These are phyloP conservation scores for Antigone vipio DNA, from an alignment of 2,113 vertebrate genomes.

Conservation along the genomic window DNA sequence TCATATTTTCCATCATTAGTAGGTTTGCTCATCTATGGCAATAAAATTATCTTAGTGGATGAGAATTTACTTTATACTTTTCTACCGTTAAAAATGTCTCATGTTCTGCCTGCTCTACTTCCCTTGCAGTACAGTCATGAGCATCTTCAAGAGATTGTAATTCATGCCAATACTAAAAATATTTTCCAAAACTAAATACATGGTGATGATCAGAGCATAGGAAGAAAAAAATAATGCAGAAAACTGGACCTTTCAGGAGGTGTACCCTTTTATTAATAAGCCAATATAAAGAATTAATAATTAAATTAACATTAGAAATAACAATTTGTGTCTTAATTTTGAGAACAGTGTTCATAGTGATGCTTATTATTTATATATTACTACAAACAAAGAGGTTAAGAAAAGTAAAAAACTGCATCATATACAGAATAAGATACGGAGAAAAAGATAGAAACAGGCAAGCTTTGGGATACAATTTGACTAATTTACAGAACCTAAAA, in stretches of 20 bases:
- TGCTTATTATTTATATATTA: neutral
- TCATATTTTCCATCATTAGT: neutral
- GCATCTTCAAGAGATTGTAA: neutral
- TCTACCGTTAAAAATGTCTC: neutral
- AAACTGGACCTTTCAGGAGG: neutral
- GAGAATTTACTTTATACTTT: neutral
- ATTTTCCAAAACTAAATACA: neutral
- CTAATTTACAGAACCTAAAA: constrained; percentile 5
- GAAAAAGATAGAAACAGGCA: neutral
- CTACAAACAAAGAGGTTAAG: neutral
- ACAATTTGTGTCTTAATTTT: neutral
- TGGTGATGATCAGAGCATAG: neutral
- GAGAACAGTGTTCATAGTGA: neutral
- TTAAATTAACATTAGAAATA: neutral
- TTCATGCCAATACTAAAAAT: neutral
- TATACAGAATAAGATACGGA: neutral
- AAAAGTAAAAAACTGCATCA: neutral
- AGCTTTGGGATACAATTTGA: constrained; percentile 7
- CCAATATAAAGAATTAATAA: neutral
- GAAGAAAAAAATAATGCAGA: neutral
- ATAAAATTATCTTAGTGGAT: neutral
- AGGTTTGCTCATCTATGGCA: neutral
- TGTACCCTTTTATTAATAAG: neutral
- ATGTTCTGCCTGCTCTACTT: neutral
- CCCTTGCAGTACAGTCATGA: neutral